phyloP scores from a whole-genome alignment of 2,113 vertebrate species.

The Oreochromis tanganicae region DNA sequence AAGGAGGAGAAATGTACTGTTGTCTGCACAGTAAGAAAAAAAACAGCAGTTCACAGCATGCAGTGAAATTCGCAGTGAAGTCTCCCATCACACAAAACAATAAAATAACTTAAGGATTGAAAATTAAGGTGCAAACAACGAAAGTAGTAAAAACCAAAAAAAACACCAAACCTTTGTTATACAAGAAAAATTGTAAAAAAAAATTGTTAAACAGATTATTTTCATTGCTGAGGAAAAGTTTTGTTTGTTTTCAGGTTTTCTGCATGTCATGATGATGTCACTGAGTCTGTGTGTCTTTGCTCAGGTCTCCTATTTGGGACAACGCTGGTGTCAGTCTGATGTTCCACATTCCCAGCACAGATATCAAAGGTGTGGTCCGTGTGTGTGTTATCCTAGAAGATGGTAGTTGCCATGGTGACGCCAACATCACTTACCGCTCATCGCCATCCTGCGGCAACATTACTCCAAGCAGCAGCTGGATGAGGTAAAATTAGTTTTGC shows the following conservation, averaged over 20 bases:
- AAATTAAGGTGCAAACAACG: background rate
- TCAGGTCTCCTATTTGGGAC: background rate
- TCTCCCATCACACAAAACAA: background rate
- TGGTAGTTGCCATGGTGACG: background rate
- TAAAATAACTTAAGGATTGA: background rate
- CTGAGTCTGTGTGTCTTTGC: background rate
- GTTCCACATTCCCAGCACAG: background rate
- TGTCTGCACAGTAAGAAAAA: background rate
- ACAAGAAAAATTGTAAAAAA: background rate
- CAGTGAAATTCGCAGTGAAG: background rate
- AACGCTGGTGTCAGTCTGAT: accelerated
- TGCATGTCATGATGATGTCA: background rate
- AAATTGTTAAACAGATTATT: no score
- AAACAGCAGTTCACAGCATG: background rate
- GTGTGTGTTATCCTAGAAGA: background rate
- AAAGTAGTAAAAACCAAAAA: background rate
- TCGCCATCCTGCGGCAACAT: background rate
- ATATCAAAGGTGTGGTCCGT: background rate
- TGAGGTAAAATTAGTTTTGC: background rate
- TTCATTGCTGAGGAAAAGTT: no score
- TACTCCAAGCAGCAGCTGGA: background rate
- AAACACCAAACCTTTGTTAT: background rate
- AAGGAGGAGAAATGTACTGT: background rate
- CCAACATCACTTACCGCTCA: background rate
- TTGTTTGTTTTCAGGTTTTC: background rate